Evolutionary conservation across 2,888 invertebrate species (phyloP), one percentile per base, ranked within the genome.

Genomic region (Orthonychiurus folsomi): DNA sequence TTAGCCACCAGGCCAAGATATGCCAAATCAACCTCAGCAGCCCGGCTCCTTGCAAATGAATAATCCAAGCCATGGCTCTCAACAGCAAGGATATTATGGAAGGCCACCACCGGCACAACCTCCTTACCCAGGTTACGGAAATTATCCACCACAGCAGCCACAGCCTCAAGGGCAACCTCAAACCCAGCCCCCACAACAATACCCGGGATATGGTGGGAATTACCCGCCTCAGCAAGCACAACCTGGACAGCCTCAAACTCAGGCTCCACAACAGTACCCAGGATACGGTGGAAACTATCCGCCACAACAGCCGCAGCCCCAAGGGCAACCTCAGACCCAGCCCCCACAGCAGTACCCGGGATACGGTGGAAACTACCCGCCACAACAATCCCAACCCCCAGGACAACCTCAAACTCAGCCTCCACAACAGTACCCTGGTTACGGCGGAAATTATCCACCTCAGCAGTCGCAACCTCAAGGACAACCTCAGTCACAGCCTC

Each of bases 1-100:
- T 26, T 54, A 67, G 65, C 65, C 65, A 20, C 67, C 65, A 20
- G 63, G 63, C 23, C 69, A 65, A 47, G 62, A 65, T 55, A 65
- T 69, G 65, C 67, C 69, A 50, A 62, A 63, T 47, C 67, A 65
- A 52, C 63, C 55, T 5, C 63, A 59, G 50, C 64, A 60, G 21
- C 57, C 60, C 18, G 61, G 57, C 18, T 61, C 62, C 23, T 60
- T 59, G 48, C 52, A 53, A 24, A 53, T 37, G 37, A 15, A 15
- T 9, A 37, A 37, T 37, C 37, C 37, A 9, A 15, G 9, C 37
- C 37, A 37, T 37, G 21, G 24, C 21, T 20, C 5, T 12, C 52
- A 52, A 52, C 52, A 20, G 24, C 52, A 52, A 52, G 52, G 52
- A 3, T 52, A 52, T 52, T 52, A 52, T 20, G 52, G 52, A 21